A percentile compares a stretch with the other conserved stretches of the same genome.
phyloP scores from a whole-genome alignment of 2,797 vertebrate genomes.

The Eulemur albifrons region DNA sequence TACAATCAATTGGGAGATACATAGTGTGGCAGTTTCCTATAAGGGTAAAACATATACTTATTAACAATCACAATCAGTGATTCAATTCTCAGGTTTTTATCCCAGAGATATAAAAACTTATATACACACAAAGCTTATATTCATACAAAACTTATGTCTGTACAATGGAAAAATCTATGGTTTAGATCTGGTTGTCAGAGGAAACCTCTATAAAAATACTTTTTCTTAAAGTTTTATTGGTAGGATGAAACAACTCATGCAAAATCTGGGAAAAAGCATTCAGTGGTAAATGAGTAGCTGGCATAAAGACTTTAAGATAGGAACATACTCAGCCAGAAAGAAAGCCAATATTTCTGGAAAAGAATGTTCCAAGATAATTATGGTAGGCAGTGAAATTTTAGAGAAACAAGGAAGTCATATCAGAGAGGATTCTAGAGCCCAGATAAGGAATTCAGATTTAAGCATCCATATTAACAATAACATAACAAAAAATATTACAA shows the following conservation, averaged over 20 bases:
- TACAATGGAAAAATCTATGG: neutral
- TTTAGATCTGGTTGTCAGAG: neutral
- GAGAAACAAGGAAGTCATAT: neutral
- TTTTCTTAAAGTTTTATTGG: neutral
- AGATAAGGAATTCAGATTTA: neutral
- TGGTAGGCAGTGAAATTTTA: neutral
- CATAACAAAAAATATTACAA: neutral
- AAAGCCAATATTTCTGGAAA: neutral
- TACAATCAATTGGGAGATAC: neutral
- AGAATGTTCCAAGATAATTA: neutral
- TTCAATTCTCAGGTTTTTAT: neutral
- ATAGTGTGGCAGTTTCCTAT: neutral
- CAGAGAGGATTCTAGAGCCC: neutral
- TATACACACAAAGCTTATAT: neutral
- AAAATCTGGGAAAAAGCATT: neutral
- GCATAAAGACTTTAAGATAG: fast-evolving
- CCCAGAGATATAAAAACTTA: neutral
- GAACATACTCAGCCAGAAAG: neutral
- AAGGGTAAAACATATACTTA: neutral
- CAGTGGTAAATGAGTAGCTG: fast-evolving
- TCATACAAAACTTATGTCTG: neutral
- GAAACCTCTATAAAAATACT: neutral
- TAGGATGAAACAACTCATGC: neutral
- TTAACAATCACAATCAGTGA: neutral
- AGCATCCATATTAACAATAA: neutral